A percentile compares a stretch with the other conserved stretches of the same genome.
phyloP scores from a whole-genome alignment of 2,113 vertebrate genomes.

The Cephalopholis sonnerati region DNA sequence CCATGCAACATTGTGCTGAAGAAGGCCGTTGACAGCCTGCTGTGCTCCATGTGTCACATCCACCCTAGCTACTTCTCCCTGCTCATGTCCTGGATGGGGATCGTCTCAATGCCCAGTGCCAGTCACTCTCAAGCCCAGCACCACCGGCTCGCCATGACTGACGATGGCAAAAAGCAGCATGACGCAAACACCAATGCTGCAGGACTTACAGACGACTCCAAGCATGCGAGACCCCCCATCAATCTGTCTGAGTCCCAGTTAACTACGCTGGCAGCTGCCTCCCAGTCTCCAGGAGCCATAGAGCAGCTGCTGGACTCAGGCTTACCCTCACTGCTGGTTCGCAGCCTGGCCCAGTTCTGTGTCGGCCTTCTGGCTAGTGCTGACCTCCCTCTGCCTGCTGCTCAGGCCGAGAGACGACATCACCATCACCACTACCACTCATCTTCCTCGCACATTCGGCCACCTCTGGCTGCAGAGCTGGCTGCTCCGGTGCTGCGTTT shows the following conservation, averaged over 20 bases:
- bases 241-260: constrained; percentile 93
- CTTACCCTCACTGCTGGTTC: constrained; percentile 93
- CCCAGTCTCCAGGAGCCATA: constrained; percentile 96
- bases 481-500: constrained; percentile 96
- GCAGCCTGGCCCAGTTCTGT: constrained; percentile 94
- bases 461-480: constrained; percentile 91
- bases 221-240: constrained; percentile 92
- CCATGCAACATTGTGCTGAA: constrained; percentile 97
- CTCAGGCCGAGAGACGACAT: constrained; percentile 83
- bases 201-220: constrained; percentile 95
- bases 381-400: constrained; percentile 88
- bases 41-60: constrained; percentile 98
- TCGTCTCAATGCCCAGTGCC: constrained; percentile 85
- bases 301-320: constrained; percentile 97
- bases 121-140: constrained; percentile 90
- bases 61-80: constrained; percentile 97
- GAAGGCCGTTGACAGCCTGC: constrained; percentile 97
- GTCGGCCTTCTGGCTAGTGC: constrained; percentile 90
- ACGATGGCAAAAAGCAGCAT: constrained; percentile 97
- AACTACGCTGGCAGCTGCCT: constrained; percentile 94
- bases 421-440: constrained; percentile 79
- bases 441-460: constrained; percentile 81
- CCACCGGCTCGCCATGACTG: constrained; percentile 94
- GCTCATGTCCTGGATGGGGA: constrained; percentile 99
- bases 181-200: constrained; percentile 82